phyloP scores from a whole-genome alignment of 2,797 vertebrate species.

The Channa striata region DNA sequence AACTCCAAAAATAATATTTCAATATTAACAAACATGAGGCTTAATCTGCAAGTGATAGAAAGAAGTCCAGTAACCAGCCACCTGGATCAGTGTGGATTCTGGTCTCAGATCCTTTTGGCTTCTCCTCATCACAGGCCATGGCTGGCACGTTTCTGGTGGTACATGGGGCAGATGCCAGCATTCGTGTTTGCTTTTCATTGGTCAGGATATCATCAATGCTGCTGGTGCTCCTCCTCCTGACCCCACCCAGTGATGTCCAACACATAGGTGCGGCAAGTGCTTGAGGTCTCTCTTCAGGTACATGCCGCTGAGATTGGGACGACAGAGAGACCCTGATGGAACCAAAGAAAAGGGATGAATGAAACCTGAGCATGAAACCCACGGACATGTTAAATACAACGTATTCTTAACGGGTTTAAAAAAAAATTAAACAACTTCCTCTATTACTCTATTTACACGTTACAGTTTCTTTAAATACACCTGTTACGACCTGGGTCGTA shows the following conservation, averaged over 20 bases:
- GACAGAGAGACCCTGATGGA: not conserved
- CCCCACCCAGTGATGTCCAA: constrained; percentile 43
- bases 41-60: too few species aligned
- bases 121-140: not conserved
- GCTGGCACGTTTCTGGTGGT: not conserved
- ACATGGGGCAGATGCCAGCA: constrained; percentile 4
- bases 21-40: too few species aligned
- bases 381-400: too few species aligned
- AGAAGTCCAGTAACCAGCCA: not conserved
- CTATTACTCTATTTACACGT: too few species aligned
- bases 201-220: constrained; percentile 26
- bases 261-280: constrained; percentile 52
- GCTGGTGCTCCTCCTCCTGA: constrained; percentile 49
- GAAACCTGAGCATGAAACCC: too few species aligned
- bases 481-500: too few species aligned
- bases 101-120: not conserved
- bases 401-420: too few species aligned
- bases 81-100: constrained; percentile 15
- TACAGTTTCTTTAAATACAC: too few species aligned
- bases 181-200: constrained; percentile 8
- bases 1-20: too few species aligned
- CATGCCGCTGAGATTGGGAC: constrained; percentile 8
- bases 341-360: not conserved
- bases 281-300: not conserved
- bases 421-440: too few species aligned